Base-by-base conservation (phyloP, 2,797 vertebrate species). In the Pseudochirops cupreus region DNA sequence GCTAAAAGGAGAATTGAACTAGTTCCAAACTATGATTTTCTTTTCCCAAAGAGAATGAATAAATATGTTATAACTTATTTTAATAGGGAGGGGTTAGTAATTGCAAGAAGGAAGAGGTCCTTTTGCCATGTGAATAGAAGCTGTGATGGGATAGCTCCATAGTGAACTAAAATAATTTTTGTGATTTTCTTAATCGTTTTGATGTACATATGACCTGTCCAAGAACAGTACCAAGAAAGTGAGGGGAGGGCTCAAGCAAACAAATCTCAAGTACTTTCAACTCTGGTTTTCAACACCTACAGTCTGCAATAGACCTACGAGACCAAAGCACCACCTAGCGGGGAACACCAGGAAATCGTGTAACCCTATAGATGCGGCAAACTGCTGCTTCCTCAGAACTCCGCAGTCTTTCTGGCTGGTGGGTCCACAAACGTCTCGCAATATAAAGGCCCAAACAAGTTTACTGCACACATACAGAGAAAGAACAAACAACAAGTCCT, bases 401-500 rank as follows among this genome's bases (percentile, higher is more conserved):
- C 96, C 95, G 95, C 97, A 96, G 97, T 98, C 95, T 96, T 94
- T 12, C 52, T 96, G 94, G 97, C 97, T 98, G 96, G 96, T 94
- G 97, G 95, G 97, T 98, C 98, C 98, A 98, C 95, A 98, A 98
- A 98, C 97, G 87, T 95, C 95, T 92, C 67, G 94, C 98, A 62
- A 93, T 97, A 98, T 97, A 92, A 96, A 94, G 97, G 93, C 95
- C 97, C 98, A 98, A 98, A 95, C 39, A 12, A 97, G 97, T 98
- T 98, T 98, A 97, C 95, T 98, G 82, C 96, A 98, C 97, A 97
- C 97, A 96, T 98, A 98, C 96, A 98, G 98, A 98, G 98, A 98
- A 98, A 97, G 98, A 98, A 99, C 98, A 98, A 98, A 98, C 98
- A 99, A 98, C 97, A 98, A 97, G 96, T 98, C 97, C 96, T 99